These are phyloP conservation scores for Sclerodermus sp. DNA, from an alignment of 2,888 invertebrate genomes.

Conservation along the genomic window DNA sequence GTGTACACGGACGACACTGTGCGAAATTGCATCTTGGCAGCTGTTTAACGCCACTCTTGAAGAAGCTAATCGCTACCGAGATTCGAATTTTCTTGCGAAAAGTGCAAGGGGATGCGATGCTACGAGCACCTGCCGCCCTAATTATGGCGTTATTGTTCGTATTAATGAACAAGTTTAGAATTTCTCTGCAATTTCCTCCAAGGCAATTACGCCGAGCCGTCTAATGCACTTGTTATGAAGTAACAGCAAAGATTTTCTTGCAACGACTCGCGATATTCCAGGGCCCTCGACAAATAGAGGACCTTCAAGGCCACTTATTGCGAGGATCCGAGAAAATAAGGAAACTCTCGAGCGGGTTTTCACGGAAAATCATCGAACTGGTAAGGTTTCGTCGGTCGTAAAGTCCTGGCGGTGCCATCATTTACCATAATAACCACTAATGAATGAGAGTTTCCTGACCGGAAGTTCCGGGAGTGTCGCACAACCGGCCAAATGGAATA, in stretches of 20 bases:
- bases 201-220: not conserved
- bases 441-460: constrained; percentile 39
- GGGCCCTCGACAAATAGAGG: too few relatives aligned
- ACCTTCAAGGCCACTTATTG: too few relatives aligned
- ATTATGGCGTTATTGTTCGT: constrained; percentile 33
- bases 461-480: constrained; percentile 37
- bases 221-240: constrained; percentile 7
- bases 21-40: too few relatives aligned
- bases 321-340: too few relatives aligned
- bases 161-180: constrained; percentile 35
- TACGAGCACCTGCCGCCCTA: constrained; percentile 7
- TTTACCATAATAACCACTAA: constrained; percentile 48
- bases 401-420: constrained; percentile 23
- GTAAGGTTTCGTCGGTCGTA: constrained; percentile 6
- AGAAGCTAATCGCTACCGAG: too few relatives aligned
- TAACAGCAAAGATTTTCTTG: not conserved
- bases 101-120: too few relatives aligned
- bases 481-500: constrained; percentile 34
- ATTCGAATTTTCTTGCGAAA: too few relatives aligned
- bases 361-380: constrained; percentile 2
- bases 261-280: too few relatives aligned
- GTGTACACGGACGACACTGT: too few relatives aligned
- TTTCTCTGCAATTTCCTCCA: constrained; percentile 15
- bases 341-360: not conserved
- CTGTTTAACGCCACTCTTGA: too few relatives aligned